A percentile compares a stretch with the other conserved stretches of the same genome.
Evolutionary conservation across 2,797 vertebrate species (phyloP).

Genomic region (Eremophila alpestris): DNA sequence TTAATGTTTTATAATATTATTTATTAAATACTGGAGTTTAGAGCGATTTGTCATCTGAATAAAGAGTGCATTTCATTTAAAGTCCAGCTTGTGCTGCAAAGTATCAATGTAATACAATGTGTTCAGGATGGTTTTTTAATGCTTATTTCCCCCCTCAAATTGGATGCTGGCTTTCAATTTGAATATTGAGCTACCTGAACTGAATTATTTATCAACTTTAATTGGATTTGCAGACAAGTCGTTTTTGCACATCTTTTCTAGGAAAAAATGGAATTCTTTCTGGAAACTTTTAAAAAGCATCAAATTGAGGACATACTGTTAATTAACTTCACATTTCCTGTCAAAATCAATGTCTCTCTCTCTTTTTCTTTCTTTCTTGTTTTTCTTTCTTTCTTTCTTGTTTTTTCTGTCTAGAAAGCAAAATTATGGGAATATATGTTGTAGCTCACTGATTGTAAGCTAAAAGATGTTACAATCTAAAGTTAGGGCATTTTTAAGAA

Average conservation of each 20-base stretch:
- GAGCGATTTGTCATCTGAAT: conserved; percentile 50
- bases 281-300: conserved; percentile 57
- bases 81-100: conserved; percentile 38
- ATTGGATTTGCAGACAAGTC: conserved; percentile 67
- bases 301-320: neutral
- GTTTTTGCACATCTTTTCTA: conserved; percentile 61
- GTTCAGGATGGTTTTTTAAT: conserved; percentile 63
- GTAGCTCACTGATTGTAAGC: neutral
- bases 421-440: neutral
- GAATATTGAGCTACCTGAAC: conserved; percentile 63
- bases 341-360: neutral
- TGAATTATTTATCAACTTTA: conserved; percentile 72
- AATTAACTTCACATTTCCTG: conserved; percentile 55
- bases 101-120: conserved; percentile 60
- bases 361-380: neutral
- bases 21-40: conserved; percentile 52
- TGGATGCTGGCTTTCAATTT: conserved; percentile 63
- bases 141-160: conserved; percentile 51
- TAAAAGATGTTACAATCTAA: neutral
- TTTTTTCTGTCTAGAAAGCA: neutral
- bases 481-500: neutral
- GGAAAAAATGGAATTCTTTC: conserved; percentile 57
- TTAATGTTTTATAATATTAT: conserved; percentile 60
- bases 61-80: conserved; percentile 50
- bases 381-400: neutral